Evolutionary conservation across 2,113 vertebrate genomes (phyloP), one percentile per base, ranked within the genome.

Genomic region (Ivindomyrus marchei): DNA sequence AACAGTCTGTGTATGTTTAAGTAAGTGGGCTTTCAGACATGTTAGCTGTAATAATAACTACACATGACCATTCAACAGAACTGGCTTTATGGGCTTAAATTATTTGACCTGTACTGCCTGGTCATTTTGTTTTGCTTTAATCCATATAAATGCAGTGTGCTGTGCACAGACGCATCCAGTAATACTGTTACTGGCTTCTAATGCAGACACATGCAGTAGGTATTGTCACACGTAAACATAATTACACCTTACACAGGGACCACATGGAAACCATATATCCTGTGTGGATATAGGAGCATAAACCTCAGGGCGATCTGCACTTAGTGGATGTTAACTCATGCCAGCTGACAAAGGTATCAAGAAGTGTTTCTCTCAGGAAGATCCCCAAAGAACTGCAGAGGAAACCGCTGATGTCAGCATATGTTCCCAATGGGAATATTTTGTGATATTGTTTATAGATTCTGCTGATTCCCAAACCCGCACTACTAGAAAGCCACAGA

Each of bases 371-470:
- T 36, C 31, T 77, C 36, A 19, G 15, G 70, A 39, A 39, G 6
- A 6, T 80, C 36, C 36, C 74, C 17, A 19, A 17, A 19, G 15
- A 80, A 42, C 74, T 42, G 36, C 74, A 42, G 4, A 42, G 15
- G 74, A 80, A 42, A 80, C 74, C 5, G 15, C 74, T 42, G 36
- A 80, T 42, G 36, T 21, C 74, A 80, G 74, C 74, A 80, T 80
- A 80, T 80, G 74, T 80, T 80, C 74, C 74, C 74, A 80, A 19
- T 80, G 74, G 74, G 74, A 80, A 80, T 80, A 80, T 80, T 80
- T 80, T 80, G 74, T 42, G 74, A 80, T 19, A 8, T 7, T 80
- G 31, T 42, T 19, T 42, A 80, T 80, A 80, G 36, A 42, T 19
- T 80, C 74, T 42, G 74, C 74, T 19, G 74, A 80, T 42, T 80